Base-by-base conservation (phyloP, 37 sponge, comb jelly and placozoan genomes). In the Amphimedon queenslandica region DNA sequence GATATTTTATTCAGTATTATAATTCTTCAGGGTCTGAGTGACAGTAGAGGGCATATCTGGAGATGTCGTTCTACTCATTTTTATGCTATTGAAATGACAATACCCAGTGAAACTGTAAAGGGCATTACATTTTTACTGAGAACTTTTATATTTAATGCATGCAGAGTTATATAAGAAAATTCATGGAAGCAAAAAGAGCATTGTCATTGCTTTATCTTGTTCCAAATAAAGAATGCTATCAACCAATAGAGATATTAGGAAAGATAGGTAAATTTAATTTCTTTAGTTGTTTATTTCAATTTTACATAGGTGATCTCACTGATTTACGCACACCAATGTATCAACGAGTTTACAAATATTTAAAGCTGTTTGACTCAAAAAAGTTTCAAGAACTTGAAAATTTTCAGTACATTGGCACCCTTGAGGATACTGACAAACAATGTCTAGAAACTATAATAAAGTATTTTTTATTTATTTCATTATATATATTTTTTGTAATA, bases 331-430 rank as follows among this genome's bases (percentile, higher is more conserved):
- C 53, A 32, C 11, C 32, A 24, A 11, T 37, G n/a, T 76, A 71
- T 55, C 80, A 78, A 56, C 37, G 80, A 42, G 80, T 67, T 8
- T 78, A 67, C n/a, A 70, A 78, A 33, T 78, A 78, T 74, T 53
- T 78, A 3, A 23, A 43, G 30, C 47, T 61, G 21, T 34, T 34
- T 30, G 42, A 47, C 53, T 8, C 8, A 18, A 47, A 47, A 47
- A 13, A 47, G 13, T n/a, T n/a, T n/a, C n/a, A n/a, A n/a, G 53
- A 18, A 47, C 13, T 47, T 18, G 53, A 47, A 47, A 47, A 47
- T 47, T 47, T 47, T 47, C 8, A 13, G 13, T 47, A 47, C 13
- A 47, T 47, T 18, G 53, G 53, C 53, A 47, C 53, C 8, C 53
- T 47, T 18, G 13, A 47, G 13, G 53, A 13, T 18, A 47, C 8